Base-by-base conservation (phyloP, 2,888 invertebrate species). In the Acanthosepion lycidas region DNA sequence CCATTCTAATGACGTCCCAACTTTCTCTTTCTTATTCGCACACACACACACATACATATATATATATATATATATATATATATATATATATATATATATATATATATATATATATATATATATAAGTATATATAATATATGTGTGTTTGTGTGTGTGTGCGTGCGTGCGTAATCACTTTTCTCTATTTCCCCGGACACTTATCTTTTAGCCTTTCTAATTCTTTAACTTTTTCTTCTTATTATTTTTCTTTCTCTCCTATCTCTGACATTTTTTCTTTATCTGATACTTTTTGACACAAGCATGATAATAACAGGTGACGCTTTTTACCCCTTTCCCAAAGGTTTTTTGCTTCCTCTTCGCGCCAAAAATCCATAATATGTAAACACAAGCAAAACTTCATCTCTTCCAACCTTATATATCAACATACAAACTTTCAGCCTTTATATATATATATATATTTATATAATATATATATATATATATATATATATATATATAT, bases 41-140 rank as follows among this genome's bases (percentile, higher is more conserved):
- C 78, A 28, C 28, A 28, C 78, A 2, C 78, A 28, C n/a, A 78
- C n/a, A 78, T 12, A 78, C 12, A 78, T 4, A 78, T 4, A 78
- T n/a, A n/a, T n/a, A n/a, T 78, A 78, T 78, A 78, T 78, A 78
- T n/a, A 78, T 78, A n/a, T 78, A 78, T 78, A 78, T 78, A 78
- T 78, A 78, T n/a, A 78, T 78, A 78, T 78, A 78, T 78, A 78
- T 78, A n/a, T n/a, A n/a, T n/a, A 78, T 12, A 78, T 3, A 78
- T 4, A 78, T 4, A 78, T n/a, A n/a, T n/a, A n/a, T 78, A 78
- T 78, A 78, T 33, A 78, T 78, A 78, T 78, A 78, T 78, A 78
- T 78, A n/a, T 78, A 18, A 18, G 23, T 59, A 23, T 59, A 23
- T 59, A 59, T 59, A 59, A 23, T 59, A 23, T 59, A 59, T 23